Percentiles rank a stretch among this genome's conserved stretches.
These are phyloP conservation scores for rabbit (Oryctolagus cuniculus) DNA, from an alignment of 2,113 vertebrate genomes.

Conservation along the genomic window DNA sequence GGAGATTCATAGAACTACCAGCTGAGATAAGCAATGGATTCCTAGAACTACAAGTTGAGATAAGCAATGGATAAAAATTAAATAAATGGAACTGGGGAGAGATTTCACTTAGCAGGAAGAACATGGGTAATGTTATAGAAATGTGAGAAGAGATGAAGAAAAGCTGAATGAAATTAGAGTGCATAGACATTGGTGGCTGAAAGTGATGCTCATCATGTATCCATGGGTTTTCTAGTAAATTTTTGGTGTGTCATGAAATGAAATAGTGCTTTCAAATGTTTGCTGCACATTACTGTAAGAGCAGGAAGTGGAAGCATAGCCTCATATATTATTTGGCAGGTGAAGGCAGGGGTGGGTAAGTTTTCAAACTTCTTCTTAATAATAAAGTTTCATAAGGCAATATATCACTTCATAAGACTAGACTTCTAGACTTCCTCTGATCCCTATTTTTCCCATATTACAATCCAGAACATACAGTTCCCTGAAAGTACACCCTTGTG, in stretches of 20 bases:
- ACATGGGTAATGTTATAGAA: background rate
- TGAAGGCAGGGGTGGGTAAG: background rate
- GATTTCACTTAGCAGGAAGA: background rate
- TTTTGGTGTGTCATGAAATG: background rate
- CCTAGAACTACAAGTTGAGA: no score
- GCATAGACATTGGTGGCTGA: background rate
- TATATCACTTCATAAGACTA: background rate
- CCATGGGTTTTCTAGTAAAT: background rate
- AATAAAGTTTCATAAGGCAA: background rate
- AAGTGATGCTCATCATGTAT: background rate
- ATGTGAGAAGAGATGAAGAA: background rate
- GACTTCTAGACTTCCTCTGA: background rate
- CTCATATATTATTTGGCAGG: background rate
- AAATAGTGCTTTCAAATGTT: conserved; percentile 1
- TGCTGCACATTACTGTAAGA: background rate
- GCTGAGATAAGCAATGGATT: background rate
- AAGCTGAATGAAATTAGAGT: background rate
- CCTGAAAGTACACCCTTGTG: background rate
- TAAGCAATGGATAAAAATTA: background rate
- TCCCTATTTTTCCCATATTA: background rate
- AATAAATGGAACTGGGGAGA: background rate
- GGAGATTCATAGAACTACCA: background rate
- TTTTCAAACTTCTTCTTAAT: background rate
- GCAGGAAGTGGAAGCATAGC: background rate
- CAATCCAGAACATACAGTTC: background rate